These are phyloP conservation scores for Macrochelys suwanniensis DNA, from an alignment of 2,797 vertebrate species.

Conservation along the genomic window DNA sequence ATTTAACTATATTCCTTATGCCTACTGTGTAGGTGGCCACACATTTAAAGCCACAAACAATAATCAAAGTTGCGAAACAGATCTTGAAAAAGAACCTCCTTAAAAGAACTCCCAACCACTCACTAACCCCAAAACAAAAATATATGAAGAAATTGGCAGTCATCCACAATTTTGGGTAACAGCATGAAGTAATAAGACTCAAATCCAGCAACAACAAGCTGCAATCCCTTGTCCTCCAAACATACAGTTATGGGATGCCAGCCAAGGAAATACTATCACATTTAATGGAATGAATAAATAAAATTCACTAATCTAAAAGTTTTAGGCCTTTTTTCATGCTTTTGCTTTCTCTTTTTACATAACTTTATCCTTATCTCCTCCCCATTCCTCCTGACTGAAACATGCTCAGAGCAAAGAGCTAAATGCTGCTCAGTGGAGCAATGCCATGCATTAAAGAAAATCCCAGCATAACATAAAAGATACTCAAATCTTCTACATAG, in stretches of 20 bases:
- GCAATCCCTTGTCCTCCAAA: constrained; percentile 52
- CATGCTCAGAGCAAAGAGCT: not conserved
- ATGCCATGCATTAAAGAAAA: not conserved
- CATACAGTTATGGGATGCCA: constrained; percentile 12
- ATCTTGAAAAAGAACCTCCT: not conserved
- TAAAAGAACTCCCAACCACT: not conserved
- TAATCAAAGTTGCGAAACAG: not conserved
- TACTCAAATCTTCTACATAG: not conserved
- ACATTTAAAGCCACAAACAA: not conserved
- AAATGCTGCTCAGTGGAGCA: not conserved
- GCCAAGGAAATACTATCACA: constrained; percentile 32
- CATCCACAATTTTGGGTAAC: not conserved
- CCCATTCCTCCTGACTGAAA: not conserved
- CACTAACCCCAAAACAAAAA: not conserved
- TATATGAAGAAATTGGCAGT: not conserved
- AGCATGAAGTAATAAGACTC: constrained; percentile 61
- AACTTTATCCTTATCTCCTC: not conserved
- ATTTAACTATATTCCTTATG: not conserved
- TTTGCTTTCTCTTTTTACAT: not conserved
- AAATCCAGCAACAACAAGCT: constrained; percentile 52
- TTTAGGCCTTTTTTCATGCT: constrained; percentile 6
- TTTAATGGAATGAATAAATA: constrained; percentile 17
- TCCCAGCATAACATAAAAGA: not conserved
- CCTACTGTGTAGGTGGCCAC: not conserved
- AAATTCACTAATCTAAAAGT: constrained; percentile 25